Percentiles rank a stretch among this genome's conserved stretches.
These are phyloP conservation scores for Premnoplex brunnescens DNA, from an alignment of 2,797 vertebrate genomes.

Conservation along the genomic window DNA sequence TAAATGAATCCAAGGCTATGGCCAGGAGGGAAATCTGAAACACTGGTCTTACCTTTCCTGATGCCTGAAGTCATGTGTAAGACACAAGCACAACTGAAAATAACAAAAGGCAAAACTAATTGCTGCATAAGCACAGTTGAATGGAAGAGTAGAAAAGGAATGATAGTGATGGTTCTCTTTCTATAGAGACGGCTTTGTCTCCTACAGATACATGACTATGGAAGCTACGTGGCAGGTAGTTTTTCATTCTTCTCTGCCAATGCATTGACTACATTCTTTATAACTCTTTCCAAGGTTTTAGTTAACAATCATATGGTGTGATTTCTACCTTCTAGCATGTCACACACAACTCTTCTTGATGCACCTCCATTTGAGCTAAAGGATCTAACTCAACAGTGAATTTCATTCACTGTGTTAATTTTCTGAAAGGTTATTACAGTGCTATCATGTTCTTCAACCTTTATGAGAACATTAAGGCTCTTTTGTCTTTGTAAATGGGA, in stretches of 20 bases:
- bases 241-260: not conserved
- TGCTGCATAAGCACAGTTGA: not conserved
- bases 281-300: not conserved
- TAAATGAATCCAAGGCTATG: not conserved
- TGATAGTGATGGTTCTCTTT: not conserved
- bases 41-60: not conserved
- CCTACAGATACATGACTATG: not conserved
- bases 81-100: not conserved
- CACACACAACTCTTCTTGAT: not conserved
- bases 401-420: not conserved
- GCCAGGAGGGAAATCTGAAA: not conserved
- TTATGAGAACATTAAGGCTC: not conserved
- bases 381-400: not conserved
- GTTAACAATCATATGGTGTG: not conserved
- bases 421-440: not conserved
- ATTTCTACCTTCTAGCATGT: not conserved
- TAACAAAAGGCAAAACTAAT: constrained; percentile 1
- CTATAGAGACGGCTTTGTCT: not conserved
- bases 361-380: not conserved
- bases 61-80: not conserved
- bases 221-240: not conserved
- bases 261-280: not conserved
- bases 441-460: not conserved
- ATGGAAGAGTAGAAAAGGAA: not conserved
- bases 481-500: not conserved